Conservation (phyloP, 2,797 vertebrate genomes). For the Takifugu ocellatus region DNA sequence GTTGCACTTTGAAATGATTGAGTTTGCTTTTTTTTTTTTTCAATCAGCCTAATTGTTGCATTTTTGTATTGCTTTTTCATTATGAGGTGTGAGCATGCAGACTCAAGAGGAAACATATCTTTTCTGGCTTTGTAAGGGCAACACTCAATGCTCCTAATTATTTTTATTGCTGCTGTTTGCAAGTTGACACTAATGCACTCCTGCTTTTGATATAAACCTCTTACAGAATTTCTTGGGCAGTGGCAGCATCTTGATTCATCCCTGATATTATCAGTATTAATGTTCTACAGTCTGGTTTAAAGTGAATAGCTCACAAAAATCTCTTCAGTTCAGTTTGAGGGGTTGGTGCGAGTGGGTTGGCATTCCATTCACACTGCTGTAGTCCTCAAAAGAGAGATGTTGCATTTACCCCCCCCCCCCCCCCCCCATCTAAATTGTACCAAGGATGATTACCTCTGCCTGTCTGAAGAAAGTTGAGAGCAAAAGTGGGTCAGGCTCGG, state of each 20-base stretch:
- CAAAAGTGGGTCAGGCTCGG: slow-evolving; percentile 61
- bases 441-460: slow-evolving; percentile 49
- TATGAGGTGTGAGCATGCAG: too few species aligned
- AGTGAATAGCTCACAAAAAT: not conserved
- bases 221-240: not conserved
- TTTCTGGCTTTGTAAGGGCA: too few species aligned
- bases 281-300: slow-evolving; percentile 9
- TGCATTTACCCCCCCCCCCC: not conserved
- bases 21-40: too few species aligned
- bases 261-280: slow-evolving; percentile 1
- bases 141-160: too few species aligned
- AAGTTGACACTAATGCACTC: too few species aligned
- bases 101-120: too few species aligned
- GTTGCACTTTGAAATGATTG: too few species aligned
- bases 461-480: slow-evolving; percentile 48
- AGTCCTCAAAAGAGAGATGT: slow-evolving; percentile 23
- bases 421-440: slow-evolving; percentile 2
- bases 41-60: too few species aligned
- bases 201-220: too few species aligned
- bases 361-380: slow-evolving; percentile 45
- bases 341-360: slow-evolving; percentile 28
- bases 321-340: slow-evolving; percentile 24
- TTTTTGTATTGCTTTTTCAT: too few species aligned
- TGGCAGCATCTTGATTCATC: slow-evolving; percentile 6
- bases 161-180: too few species aligned